Evolutionary conservation across 2,797 vertebrate species (phyloP), one percentile per base, ranked within the genome.

Genomic region (Mormyrops attenuatus): DNA sequence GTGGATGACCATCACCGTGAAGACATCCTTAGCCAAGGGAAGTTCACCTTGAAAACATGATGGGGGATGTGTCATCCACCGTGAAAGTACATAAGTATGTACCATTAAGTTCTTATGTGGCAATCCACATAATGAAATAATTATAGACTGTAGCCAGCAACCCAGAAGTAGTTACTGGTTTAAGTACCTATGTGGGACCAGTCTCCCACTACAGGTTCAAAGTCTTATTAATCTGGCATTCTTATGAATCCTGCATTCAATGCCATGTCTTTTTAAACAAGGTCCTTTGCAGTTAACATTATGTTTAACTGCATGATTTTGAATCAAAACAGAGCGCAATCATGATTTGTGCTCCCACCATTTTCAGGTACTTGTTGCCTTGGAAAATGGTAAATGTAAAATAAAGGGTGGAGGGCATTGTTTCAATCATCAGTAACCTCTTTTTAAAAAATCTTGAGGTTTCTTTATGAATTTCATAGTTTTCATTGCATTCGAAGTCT

Each of bases 81-180:
- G 3, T 85, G n/a, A 34, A 3, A 49, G 84, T 85, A 53, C 84
- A 50, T 2, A 22, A 50, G 6, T 15, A 80, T 80, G 73, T 80
- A 80, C 73, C 77, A 82, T 82, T 47, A 82, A 47, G 20, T 47
- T 82, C 77, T 55, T 86, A 86, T 55, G 49, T 53, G 52, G 52
- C 1, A 8, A 85, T 50, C n/a, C 44, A 85, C 44, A 85, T 85
- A 85, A 30, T 13, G 8, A 85, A 85, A 26, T 50, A 63, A 60
- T 60, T 60, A 60, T 26, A 49, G 82, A 50, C 41, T 53, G 30
- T 86, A 53, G 3, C 30, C 22, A 86, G 85, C 85, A 52, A 86
- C 85, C 85, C 52, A 52, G 20, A 86, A 86, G 52, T 55, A 52
- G 22, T 86, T 85, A 85, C 52, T 86, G 85, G 49, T 86, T 17